Conservation (phyloP, 2,113 vertebrate species). For the Raphicerus campestris region DNA sequence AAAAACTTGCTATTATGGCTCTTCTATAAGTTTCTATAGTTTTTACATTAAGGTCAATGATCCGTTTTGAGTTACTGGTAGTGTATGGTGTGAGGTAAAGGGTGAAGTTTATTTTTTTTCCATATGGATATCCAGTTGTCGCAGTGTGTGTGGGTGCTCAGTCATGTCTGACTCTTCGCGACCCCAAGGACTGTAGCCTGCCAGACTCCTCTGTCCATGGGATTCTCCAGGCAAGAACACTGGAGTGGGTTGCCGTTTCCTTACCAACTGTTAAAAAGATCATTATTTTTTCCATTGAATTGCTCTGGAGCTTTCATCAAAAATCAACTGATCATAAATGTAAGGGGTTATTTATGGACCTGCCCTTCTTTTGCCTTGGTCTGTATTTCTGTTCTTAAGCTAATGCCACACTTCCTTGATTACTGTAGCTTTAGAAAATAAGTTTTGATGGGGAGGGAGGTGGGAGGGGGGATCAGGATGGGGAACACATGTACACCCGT, state of each 20-base stretch:
- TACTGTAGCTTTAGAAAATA: background rate
- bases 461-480: no score
- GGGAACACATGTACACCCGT: no score
- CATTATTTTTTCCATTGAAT: background rate
- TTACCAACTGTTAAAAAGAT: background rate
- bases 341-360: background rate
- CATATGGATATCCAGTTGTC: background rate
- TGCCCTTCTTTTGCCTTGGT: background rate
- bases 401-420: background rate
- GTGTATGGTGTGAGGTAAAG: background rate
- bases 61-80: background rate
- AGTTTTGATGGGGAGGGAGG: background rate
- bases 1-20: background rate
- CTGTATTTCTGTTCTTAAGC: background rate
- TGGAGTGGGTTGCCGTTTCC: background rate
- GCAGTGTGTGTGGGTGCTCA: background rate
- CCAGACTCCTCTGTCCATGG: background rate
- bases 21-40: background rate
- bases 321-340: background rate
- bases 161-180: rapidly evolving
- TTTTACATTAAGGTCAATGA: background rate
- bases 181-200: background rate
- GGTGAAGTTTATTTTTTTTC: background rate
- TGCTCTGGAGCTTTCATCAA: background rate
- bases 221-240: background rate